These are phyloP conservation scores for Danaus chrysippus DNA, from an alignment of 2,888 invertebrate species.

Conservation along the genomic window DNA sequence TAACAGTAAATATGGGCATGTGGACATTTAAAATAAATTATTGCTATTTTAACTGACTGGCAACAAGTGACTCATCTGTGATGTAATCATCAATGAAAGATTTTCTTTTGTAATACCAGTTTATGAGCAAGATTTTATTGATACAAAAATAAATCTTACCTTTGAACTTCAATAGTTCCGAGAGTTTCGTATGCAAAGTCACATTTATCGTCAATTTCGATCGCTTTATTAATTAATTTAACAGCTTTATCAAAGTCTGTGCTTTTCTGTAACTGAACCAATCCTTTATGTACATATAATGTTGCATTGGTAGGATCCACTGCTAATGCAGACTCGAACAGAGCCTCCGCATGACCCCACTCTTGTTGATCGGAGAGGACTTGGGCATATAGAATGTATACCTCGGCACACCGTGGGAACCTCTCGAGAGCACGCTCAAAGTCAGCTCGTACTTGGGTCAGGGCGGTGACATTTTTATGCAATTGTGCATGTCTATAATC, in stretches of 20 bases:
- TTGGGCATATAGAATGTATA: conserved; percentile 93
- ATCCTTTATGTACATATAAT: conserved; percentile 91
- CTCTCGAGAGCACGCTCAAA: conserved; percentile 88
- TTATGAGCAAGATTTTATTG: background rate
- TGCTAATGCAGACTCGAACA: conserved; percentile 89
- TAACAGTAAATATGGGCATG: too few relatives aligned
- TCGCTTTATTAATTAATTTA: conserved; percentile 87
- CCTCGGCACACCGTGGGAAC: conserved; percentile 92
- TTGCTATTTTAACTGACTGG: too few relatives aligned
- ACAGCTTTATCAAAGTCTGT: conserved; percentile 90
- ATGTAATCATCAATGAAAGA: too few relatives aligned
- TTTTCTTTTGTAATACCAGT: background rate
- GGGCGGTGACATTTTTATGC: conserved; percentile 79
- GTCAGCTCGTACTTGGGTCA: conserved; percentile 83
- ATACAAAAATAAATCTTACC: conserved; percentile 68
- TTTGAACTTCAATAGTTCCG: conserved; percentile 96
- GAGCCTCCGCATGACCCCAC: conserved; percentile 89
- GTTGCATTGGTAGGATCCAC: conserved; percentile 92
- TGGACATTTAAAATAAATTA: too few relatives aligned
- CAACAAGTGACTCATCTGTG: too few relatives aligned
- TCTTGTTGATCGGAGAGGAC: conserved; percentile 92
- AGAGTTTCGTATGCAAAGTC: conserved; percentile 97
- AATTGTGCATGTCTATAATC: conserved; percentile 87
- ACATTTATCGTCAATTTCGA: conserved; percentile 93
- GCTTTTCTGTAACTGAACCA: conserved; percentile 90